Evolutionary conservation across 2,113 vertebrate species (phyloP), one percentile per base, ranked within the genome.

Genomic region (Oncorhynchus gorbuscha): DNA sequence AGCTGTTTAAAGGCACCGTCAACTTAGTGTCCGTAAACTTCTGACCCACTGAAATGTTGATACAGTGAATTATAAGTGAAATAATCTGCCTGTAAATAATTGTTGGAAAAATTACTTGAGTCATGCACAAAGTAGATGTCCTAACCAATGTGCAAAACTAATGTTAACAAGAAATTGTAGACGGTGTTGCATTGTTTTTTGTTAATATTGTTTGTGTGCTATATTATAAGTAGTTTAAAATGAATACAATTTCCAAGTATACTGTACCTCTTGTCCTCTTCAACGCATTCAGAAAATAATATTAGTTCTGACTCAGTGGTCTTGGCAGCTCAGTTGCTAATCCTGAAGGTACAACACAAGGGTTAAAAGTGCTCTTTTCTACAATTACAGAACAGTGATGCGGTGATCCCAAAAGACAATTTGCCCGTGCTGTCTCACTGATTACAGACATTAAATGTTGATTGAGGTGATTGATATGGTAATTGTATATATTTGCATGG

Each of bases 361-460:
- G 70, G 65, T 72, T 76, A 74, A 84, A 85, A 84, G 65, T 69
- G 30, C 32, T 69, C 67, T 30, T 81, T 71, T 74, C n/a, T 32
- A 74, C 51, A 84, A 78, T 87, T 76, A 80, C 35, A 76, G 70
- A 69, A 71, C 9, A 45, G 26, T 69, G 8, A 45, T 45, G 39
- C 12, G 39, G 51, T 51, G 77, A 71, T 55, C 74, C 75, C 65
- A 80, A 59, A 51, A 64, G 70, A 64, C 75, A 70, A 79, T 49
- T 74, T 30, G 72, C 32, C 58, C 26, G 64, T 72, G 68, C 26
- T 45, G 35, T 30, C 69, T 51, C 55, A 51, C 62, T 66, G 51
- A 72, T 76, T 76, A 28, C 65, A 26, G 22, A 65, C 72, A 62
- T 77, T 76, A 77, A 20, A 66, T 55, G 13, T 28, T 71, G 67